A percentile compares a stretch with the other conserved stretches of the same genome.
phyloP scores from a whole-genome alignment of 1,140 invertebrate genomes.

The Cherax quadricarinatus region DNA sequence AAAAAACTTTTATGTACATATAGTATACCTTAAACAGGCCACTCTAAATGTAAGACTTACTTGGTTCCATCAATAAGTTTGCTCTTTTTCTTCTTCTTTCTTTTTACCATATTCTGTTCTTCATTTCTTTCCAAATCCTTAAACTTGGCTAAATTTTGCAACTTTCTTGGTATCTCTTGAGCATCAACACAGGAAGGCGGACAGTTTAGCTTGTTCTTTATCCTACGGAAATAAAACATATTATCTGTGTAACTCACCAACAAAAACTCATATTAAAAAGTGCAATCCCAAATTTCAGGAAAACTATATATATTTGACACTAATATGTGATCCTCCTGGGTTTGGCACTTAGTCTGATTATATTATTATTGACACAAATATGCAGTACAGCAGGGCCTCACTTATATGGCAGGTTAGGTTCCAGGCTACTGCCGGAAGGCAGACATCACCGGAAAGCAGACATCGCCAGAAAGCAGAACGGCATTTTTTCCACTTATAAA shows the following conservation, averaged over 20 bases:
- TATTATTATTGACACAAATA: too few species aligned
- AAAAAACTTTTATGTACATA: too few species aligned
- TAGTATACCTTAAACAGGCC: too few species aligned
- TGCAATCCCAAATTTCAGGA: background rate
- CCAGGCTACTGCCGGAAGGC: too few species aligned
- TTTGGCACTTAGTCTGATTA: too few species aligned
- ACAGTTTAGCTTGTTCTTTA: constrained; percentile 27
- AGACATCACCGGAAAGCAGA: too few species aligned
- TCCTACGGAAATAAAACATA: background rate
- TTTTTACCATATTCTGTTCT: background rate
- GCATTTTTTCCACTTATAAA: too few species aligned
- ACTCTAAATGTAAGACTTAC: background rate
- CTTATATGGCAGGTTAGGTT: too few species aligned
- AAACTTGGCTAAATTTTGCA: constrained; percentile 24
- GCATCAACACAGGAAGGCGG: background rate
- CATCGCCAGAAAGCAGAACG: too few species aligned
- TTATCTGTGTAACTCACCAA: background rate
- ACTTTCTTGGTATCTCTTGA: constrained; percentile 39
- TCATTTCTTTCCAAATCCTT: background rate
- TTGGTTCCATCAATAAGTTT: constrained; percentile 37
- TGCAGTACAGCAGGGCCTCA: too few species aligned
- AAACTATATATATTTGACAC: too few species aligned
- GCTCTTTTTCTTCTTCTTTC: background rate
- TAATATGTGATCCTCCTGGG: too few species aligned
- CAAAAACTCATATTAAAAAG: background rate